Conservation (phyloP, 2,888 invertebrate species). For the Augochlorella aurata region DNA sequence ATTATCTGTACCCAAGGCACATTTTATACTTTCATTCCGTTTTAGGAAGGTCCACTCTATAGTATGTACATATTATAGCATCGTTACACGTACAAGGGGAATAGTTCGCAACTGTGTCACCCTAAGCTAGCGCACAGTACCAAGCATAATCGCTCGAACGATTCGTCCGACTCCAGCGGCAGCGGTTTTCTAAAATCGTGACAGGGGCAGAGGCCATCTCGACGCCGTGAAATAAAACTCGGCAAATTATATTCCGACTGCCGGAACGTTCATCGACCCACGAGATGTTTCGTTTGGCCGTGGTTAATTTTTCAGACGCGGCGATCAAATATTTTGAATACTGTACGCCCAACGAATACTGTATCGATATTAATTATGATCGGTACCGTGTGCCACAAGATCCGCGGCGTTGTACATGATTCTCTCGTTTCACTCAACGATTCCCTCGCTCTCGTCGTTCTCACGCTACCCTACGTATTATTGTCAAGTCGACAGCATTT, state of each 20-base stretch:
- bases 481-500: slow-evolving; percentile 81
- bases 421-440: slow-evolving; percentile 36
- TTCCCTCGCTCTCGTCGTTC: slow-evolving; percentile 53
- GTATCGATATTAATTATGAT: neutral
- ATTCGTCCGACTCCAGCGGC: too few relatives aligned
- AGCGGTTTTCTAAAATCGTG: too few relatives aligned
- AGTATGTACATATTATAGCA: slow-evolving; percentile 68
- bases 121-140: slow-evolving; percentile 33
- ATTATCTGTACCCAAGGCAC: slow-evolving; percentile 81
- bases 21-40: slow-evolving; percentile 81
- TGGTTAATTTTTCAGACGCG: neutral
- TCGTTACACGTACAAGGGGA: slow-evolving; percentile 59
- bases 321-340: too few relatives aligned
- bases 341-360: too few relatives aligned
- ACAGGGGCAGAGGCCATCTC: too few relatives aligned
- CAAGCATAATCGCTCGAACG: neutral
- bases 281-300: too few relatives aligned
- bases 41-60: slow-evolving; percentile 74
- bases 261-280: too few relatives aligned
- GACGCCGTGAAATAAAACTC: too few relatives aligned
- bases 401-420: slow-evolving; percentile 59
- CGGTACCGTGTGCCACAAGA: neutral
- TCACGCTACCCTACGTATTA: slow-evolving; percentile 75
- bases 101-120: slow-evolving; percentile 62
- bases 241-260: too few relatives aligned